phyloP scores from a whole-genome alignment of 2,797 vertebrate species.

The Sebastes trivittatus region DNA sequence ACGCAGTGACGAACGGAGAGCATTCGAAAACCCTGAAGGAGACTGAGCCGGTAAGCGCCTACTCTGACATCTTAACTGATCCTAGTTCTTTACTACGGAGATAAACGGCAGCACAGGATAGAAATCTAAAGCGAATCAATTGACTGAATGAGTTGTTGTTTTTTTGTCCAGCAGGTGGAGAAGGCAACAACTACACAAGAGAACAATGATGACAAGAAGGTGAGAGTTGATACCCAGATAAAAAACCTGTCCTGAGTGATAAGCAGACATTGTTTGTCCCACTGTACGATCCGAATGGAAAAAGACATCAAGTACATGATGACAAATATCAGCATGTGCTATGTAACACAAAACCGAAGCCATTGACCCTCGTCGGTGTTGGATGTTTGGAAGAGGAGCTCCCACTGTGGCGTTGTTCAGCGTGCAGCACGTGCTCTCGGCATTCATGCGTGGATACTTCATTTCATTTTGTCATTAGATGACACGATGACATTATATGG shows the following conservation, averaged over 20 bases:
- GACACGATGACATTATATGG: constrained; percentile 13
- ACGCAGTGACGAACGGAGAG: constrained; percentile 92
- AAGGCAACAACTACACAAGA: constrained; percentile 30
- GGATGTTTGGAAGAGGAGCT: background rate
- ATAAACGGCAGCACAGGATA: background rate
- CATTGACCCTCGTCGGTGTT: background rate
- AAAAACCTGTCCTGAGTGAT: background rate
- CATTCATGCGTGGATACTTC: constrained; percentile 19
- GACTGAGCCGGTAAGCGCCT: constrained; percentile 79
- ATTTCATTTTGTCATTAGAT: constrained; percentile 43
- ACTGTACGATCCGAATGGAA: background rate
- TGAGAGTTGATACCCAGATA: constrained; percentile 42
- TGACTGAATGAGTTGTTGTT: background rate
- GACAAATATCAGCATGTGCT: constrained; percentile 1
- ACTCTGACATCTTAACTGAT: background rate
- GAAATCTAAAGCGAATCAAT: background rate
- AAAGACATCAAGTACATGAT: background rate
- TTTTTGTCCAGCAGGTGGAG: constrained; percentile 38
- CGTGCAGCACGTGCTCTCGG: background rate
- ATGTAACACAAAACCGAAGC: constrained; percentile 17
- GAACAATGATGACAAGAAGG: constrained; percentile 59
- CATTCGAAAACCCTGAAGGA: constrained; percentile 89
- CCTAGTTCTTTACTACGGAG: background rate
- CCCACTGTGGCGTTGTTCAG: background rate
- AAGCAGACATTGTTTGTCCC: background rate